Evolutionary conservation across 1,140 invertebrate genomes (phyloP), one percentile per base, ranked within the genome.

Genomic region (Acromyrmex echinatior): DNA sequence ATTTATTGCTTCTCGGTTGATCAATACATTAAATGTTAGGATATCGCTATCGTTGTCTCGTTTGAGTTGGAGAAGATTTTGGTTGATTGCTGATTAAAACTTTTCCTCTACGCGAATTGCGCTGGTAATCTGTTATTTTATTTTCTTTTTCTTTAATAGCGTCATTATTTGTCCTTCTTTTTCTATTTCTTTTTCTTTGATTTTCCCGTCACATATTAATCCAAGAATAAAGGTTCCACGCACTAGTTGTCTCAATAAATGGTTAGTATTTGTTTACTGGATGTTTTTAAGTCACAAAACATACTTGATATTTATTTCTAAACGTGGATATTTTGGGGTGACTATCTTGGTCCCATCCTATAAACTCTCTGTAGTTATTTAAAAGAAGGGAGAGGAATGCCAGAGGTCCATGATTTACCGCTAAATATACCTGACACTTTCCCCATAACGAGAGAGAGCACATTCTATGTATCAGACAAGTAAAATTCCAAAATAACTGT

Each of bases 11-110:
- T 60, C 87, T 73, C 68, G 63, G 82, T 86, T 91, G 90, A 92
- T 92, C 91, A 87, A 92, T 92, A 92, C 88, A 84, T 92, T 89
- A 92, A 92, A 91, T 91, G 90, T 88, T 90, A 86, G 86, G 74
- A 84, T 86, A 86, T 86, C 85, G 35, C 60, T 88, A 51, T 78
- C 63, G 81, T 71, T 78, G 62, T 31, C 49, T 71, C 58, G 60
- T 84, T 63, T 77, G 68, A 85, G 71, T 71, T 71, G 71, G 71
- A 63, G 25, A 51, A 58, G 74, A 89, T 90, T 90, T 90, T 53
- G 88, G 87, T 87, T 88, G 71, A 82, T 79, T 60, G 73, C 28
- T 35, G 71, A 82, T 89, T 74, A 82, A 89, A 74, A 51, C 14
- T 58, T 58, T 74, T 81, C 28, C 87, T 56, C 35, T 80, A 39